phyloP scores from a whole-genome alignment of 2,888 invertebrate species.

The Chymomyza caudatula region DNA sequence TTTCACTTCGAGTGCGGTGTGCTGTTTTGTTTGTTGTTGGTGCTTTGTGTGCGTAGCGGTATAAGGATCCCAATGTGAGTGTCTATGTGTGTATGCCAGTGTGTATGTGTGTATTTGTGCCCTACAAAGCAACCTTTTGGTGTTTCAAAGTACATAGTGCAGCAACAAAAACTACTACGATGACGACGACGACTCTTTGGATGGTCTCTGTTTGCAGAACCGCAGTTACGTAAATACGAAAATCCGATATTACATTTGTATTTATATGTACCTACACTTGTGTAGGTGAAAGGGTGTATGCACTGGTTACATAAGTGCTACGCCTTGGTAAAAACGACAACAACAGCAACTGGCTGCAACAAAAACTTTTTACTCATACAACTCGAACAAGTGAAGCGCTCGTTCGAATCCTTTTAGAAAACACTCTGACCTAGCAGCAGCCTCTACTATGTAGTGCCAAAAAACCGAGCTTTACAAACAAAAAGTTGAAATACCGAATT shows the following conservation, averaged over 20 bases:
- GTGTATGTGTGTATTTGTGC: conserved; percentile 4
- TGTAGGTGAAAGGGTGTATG: conserved; percentile 14
- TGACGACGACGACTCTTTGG: conserved; percentile 36
- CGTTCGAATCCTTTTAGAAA: conserved; percentile 58
- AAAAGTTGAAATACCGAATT: conserved; percentile 60
- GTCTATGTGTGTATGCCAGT: conserved; percentile 22
- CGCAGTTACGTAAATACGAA: conserved; percentile 68
- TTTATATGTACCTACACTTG: not conserved
- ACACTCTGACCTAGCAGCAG: conserved; percentile 18
- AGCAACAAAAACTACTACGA: conserved; percentile 45
- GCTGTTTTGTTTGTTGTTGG: conserved; percentile 43
- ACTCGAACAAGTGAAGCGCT: conserved; percentile 53
- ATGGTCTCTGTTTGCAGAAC: conserved; percentile 32
- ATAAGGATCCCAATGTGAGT: conserved; percentile 13
- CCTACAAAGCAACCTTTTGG: conserved; percentile 51
- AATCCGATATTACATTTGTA: conserved; percentile 67
- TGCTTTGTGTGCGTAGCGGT: conserved; percentile 25
- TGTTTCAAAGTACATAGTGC: conserved; percentile 60
- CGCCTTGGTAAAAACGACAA: conserved; percentile 49
- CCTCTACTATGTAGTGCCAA: not conserved
- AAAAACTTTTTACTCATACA: conserved; percentile 52
- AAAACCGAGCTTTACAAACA: conserved; percentile 26
- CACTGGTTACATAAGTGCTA: conserved; percentile 63
- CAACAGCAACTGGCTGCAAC: conserved; percentile 28
- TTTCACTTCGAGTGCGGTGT: conserved; percentile 65